Conservation (phyloP, 2,888 invertebrate genomes). For the Rosalia funebris region DNA sequence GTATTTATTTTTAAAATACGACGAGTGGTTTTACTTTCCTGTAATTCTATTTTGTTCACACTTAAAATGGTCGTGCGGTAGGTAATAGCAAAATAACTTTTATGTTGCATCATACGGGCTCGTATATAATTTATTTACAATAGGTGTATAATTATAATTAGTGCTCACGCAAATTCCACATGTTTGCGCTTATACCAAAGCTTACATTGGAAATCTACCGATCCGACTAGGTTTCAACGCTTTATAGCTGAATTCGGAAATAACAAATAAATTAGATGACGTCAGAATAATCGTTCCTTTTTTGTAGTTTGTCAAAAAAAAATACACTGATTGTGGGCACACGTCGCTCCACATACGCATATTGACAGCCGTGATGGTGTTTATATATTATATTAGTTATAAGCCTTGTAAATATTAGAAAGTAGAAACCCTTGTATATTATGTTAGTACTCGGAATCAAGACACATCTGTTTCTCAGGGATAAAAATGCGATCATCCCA, state of each 20-base stretch:
- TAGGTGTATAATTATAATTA: slow-evolving; percentile 12
- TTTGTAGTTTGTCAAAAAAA: too few species aligned
- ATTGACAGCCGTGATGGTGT: too few species aligned
- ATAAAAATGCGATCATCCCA: too few species aligned
- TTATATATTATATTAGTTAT: too few species aligned
- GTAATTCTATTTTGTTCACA: neutral
- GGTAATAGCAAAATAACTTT: neutral
- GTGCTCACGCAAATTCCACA: neutral
- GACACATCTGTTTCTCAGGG: too few species aligned
- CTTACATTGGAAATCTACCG: slow-evolving; percentile 1
- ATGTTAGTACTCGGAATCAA: too few species aligned
- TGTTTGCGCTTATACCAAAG: neutral
- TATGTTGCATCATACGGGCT: slow-evolving; percentile 3
- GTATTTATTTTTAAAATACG: neutral
- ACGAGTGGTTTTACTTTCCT: neutral
- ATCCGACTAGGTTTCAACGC: neutral
- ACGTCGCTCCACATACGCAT: too few species aligned
- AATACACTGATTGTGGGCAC: too few species aligned
- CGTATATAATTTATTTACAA: slow-evolving; percentile 4
- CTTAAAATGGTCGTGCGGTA: neutral
- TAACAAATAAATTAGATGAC: too few species aligned
- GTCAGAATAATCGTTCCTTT: too few species aligned
- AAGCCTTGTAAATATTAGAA: too few species aligned
- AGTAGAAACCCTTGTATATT: too few species aligned
- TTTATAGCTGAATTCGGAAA: neutral